Conservation (phyloP, 2,797 vertebrate genomes). For the Apogon talboti region DNA sequence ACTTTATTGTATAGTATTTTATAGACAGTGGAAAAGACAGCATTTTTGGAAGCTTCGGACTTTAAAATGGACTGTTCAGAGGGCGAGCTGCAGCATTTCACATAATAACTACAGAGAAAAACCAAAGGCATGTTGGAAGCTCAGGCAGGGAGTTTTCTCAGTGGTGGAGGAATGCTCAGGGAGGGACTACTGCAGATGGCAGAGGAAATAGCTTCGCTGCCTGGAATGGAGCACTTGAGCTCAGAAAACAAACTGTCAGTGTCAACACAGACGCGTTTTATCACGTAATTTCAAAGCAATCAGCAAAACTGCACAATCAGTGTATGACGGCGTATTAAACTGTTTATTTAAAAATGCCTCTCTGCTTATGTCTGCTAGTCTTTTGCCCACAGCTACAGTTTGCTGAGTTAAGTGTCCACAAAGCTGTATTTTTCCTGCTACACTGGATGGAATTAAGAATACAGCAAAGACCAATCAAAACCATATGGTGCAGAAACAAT, state of each 20-base stretch:
- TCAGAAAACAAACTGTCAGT: slow-evolving; percentile 79
- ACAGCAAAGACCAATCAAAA: slow-evolving; percentile 62
- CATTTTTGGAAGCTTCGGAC: slow-evolving; percentile 52
- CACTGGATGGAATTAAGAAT: slow-evolving; percentile 53
- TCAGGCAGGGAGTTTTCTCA: slow-evolving; percentile 84
- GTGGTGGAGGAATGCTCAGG: slow-evolving; percentile 86
- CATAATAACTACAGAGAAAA: slow-evolving; percentile 74
- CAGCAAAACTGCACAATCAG: slow-evolving; percentile 38
- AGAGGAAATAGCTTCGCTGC: slow-evolving; percentile 83
- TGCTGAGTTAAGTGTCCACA: slow-evolving; percentile 62
- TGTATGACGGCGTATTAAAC: slow-evolving; percentile 37
- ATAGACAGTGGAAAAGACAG: slow-evolving; percentile 51
- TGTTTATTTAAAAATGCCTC: slow-evolving; percentile 55
- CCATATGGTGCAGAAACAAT: slow-evolving; percentile 68
- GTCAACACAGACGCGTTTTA: slow-evolving; percentile 65
- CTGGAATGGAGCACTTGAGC: slow-evolving; percentile 80
- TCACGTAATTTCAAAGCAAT: slow-evolving; percentile 57
- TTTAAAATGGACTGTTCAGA: slow-evolving; percentile 66
- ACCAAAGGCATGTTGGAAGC: slow-evolving; percentile 82
- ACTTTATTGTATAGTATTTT: slow-evolving; percentile 65
- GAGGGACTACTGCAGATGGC: slow-evolving; percentile 83
- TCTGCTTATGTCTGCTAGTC: slow-evolving; percentile 40
- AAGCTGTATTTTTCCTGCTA: slow-evolving; percentile 35
- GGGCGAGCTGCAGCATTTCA: slow-evolving; percentile 61
- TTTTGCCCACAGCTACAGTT: slow-evolving; percentile 41